A percentile compares a stretch with the other conserved stretches of the same genome.
Conservation (phyloP, 1,140 invertebrate species). For the Conus betulinus region DNA sequence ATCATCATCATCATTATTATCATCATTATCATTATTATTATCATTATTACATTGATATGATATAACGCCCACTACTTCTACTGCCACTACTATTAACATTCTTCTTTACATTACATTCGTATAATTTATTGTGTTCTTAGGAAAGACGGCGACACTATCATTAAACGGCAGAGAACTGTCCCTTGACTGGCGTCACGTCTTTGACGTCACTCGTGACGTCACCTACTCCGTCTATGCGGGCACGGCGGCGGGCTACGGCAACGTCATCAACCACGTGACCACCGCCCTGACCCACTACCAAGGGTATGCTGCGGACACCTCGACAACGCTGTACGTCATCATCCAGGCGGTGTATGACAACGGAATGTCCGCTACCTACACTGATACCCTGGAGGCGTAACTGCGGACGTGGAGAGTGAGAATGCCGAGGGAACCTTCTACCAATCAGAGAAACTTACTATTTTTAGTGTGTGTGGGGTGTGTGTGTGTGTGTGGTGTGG, state of each 20-base stretch:
- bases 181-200: background rate
- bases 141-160: background rate
- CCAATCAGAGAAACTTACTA: too few species aligned
- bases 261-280: conserved; percentile 35
- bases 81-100: too few species aligned
- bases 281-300: background rate
- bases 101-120: too few species aligned
- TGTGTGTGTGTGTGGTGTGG: too few species aligned
- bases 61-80: too few species aligned
- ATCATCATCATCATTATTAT: too few species aligned
- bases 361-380: background rate
- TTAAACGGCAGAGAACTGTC: background rate
- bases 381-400: background rate
- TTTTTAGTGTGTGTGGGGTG: too few species aligned
- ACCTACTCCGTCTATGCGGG: conserved; percentile 21
- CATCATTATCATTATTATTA: too few species aligned
- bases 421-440: too few species aligned
- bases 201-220: conserved; percentile 12
- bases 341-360: conserved; percentile 17
- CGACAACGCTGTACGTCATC: background rate
- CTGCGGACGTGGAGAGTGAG: too few species aligned
- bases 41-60: too few species aligned
- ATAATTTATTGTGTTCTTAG: background rate
- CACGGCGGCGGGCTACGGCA: conserved; percentile 9
- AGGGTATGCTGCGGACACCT: background rate